A percentile compares a stretch with the other conserved stretches of the same genome.
Evolutionary conservation across 2,113 vertebrate species (phyloP).

Genomic region (Panthera uncia): DNA sequence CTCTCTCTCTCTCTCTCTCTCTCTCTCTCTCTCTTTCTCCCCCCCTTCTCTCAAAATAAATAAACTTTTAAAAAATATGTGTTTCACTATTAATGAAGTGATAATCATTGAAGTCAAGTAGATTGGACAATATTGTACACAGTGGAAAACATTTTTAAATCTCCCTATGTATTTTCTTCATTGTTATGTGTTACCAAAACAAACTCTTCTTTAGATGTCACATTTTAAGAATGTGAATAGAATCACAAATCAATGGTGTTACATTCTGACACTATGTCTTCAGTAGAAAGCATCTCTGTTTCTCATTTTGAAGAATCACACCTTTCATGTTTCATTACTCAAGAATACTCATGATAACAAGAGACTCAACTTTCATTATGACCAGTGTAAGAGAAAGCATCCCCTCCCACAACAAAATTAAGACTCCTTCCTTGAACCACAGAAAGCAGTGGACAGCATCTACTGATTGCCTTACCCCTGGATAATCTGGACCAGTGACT

Average conservation of each 20-base stretch:
- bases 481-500: not conserved
- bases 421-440: not conserved
- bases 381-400: not conserved
- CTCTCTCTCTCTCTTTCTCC: too few relatives aligned
- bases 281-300: constrained; percentile 71
- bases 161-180: constrained; percentile 58
- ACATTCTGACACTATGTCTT: constrained; percentile 71
- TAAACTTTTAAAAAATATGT: not conserved
- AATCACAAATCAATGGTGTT: constrained; percentile 78
- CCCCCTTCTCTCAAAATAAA: too few relatives aligned
- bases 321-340: constrained; percentile 44
- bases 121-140: not conserved
- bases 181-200: constrained; percentile 66
- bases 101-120: not conserved
- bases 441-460: not conserved
- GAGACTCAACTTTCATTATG: not conserved
- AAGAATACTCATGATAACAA: not conserved
- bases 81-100: constrained; percentile 36
- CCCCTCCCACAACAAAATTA: not conserved
- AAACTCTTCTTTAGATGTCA: constrained; percentile 72
- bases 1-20: too few relatives aligned
- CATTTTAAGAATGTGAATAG: constrained; percentile 70
- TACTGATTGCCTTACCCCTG: not conserved
- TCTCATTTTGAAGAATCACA: constrained; percentile 73
- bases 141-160: constrained; percentile 26